Base-by-base conservation (phyloP, 2,797 vertebrate genomes). In the Triplophysa yarkandensis region DNA sequence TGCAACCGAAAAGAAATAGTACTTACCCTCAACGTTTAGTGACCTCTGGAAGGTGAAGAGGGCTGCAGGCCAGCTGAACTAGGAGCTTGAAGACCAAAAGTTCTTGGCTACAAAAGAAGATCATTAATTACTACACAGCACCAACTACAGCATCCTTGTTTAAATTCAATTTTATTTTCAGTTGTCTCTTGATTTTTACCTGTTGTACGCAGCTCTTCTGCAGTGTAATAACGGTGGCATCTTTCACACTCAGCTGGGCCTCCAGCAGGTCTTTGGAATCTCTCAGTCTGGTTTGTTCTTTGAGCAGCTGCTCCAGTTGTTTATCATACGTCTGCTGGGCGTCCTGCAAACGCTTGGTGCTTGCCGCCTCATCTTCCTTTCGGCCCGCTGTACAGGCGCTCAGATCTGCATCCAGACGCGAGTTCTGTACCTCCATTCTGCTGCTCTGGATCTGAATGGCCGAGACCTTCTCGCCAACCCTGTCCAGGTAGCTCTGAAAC, bases 401-500 rank as follows among this genome's bases (percentile, higher is more conserved):
- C 64, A 87, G 71, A 3, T 89, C 85, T 0, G 80, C n/a, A 9
- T 27, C 80, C 43, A 89, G 16, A 2, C 82, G 70, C 0, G 2
- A 9, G 74, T 86, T 92, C 27, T 85, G 63, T n/a, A 89, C 90
- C 39, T 90, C 87, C 78, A 91, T 71, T 1, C 50, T 64, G 70
- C 89, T 92, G 79, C 90, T 92, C 68, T 55, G 27, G 5, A 19
- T 44, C 52, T 90, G 89, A 77, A 92, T 91, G 21, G 83, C 23
- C 2, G 89, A 71, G 63, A 94, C 88, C 82, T 85, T 88, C 50
- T 86, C 80, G 1, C 92, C 92, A 61, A 94, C 87, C 1, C 44
- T 84, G 83, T 89, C 65, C 16, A 94, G 82, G 74, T 93, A 91
- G 13, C 71, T 57, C 85, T 94, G 92, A 80, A 92, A 93, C 82